phyloP scores from a whole-genome alignment of 2,888 invertebrate species.

The Stenodema calcarata region DNA sequence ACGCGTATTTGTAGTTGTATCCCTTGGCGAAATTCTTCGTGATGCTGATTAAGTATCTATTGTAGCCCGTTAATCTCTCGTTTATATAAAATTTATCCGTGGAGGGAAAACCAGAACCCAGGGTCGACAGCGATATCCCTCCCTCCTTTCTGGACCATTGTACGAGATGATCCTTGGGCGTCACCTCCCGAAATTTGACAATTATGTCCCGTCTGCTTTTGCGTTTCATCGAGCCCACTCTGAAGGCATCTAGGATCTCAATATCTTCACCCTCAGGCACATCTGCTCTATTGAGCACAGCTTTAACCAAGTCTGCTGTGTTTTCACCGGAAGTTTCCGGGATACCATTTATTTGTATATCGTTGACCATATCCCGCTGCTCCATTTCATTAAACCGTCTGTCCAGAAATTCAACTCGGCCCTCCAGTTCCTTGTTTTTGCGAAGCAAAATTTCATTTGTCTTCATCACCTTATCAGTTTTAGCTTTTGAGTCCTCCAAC shows the following conservation, averaged over 20 bases:
- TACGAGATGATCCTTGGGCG: not conserved
- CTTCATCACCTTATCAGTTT: not conserved
- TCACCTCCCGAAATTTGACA: not conserved
- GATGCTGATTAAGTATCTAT: not conserved
- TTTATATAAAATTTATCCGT: not conserved
- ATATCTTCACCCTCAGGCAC: not conserved
- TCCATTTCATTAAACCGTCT: conserved; percentile 8
- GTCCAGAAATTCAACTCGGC: not conserved
- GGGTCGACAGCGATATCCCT: not conserved
- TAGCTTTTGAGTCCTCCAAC: conserved; percentile 4
- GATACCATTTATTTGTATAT: not conserved
- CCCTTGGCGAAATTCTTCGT: conserved; percentile 9
- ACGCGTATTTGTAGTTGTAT: not conserved
- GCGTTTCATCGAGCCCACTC: not conserved
- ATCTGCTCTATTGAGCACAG: not conserved
- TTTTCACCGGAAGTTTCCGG: conserved; percentile 11
- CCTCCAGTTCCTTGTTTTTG: not conserved
- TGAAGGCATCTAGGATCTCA: not conserved
- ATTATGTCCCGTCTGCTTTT: not conserved
- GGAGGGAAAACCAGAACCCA: not conserved
- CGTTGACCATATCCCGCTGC: not conserved
- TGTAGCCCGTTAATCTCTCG: not conserved
- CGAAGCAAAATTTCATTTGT: not conserved
- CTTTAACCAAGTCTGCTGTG: not conserved
- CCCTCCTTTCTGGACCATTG: not conserved